Conservation (phyloP, 2,797 vertebrate genomes). For the Hephaestus fuliginosus region DNA sequence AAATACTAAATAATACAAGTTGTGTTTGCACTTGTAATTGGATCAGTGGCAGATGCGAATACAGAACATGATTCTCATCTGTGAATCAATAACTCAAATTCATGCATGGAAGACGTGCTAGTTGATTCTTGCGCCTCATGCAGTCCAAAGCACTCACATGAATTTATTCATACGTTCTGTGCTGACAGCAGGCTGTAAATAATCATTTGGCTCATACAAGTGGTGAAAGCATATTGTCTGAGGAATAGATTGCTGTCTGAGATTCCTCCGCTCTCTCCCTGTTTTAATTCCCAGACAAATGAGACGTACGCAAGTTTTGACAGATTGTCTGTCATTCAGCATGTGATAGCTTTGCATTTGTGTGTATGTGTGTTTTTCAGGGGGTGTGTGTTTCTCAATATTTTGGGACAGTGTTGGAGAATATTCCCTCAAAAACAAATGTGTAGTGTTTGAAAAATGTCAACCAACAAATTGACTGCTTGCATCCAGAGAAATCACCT, state of each 20-base stretch:
- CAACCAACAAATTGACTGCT: constrained; percentile 33
- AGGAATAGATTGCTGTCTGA: constrained; percentile 66
- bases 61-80: constrained; percentile 29
- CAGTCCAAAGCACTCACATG: constrained; percentile 55
- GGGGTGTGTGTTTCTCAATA: constrained; percentile 19
- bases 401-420: constrained; percentile 26
- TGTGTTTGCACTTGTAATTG: constrained; percentile 35
- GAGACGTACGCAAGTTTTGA: constrained; percentile 61
- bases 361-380: constrained; percentile 7
- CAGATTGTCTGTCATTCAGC: constrained; percentile 61
- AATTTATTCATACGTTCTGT: constrained; percentile 70
- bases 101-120: constrained; percentile 45
- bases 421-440: constrained; percentile 48
- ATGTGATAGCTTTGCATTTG: constrained; percentile 32
- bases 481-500: constrained; percentile 36
- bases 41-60: constrained; percentile 40
- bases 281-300: constrained; percentile 74
- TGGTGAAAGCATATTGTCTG: constrained; percentile 66
- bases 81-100: constrained; percentile 58
- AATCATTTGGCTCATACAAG: constrained; percentile 71
- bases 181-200: constrained; percentile 73
- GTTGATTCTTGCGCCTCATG: constrained; percentile 48
- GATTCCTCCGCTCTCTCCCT: constrained; percentile 63
- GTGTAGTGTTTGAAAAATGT: constrained; percentile 45
- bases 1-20: constrained; percentile 18